Conservation (phyloP, 23 tunicate genomes). For the Diplosoma virens region DNA sequence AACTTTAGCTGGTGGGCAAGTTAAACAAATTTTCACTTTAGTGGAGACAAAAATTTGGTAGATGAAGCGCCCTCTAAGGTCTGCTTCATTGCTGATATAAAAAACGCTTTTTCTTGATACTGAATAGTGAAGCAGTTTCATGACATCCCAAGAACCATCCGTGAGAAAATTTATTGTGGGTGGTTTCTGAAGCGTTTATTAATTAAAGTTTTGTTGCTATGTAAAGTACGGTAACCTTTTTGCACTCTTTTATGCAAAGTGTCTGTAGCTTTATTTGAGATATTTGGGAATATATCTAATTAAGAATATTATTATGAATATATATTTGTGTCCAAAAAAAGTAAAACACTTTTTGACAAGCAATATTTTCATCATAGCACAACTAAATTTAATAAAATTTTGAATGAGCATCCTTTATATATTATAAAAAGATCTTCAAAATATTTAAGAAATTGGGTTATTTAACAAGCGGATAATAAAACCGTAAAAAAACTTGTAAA, state of each 20-base stretch:
- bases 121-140: constrained; percentile 64
- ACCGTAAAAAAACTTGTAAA: too few relatives aligned
- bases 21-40: constrained; percentile 32
- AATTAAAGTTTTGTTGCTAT: neutral
- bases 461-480: too few relatives aligned
- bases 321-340: too few relatives aligned
- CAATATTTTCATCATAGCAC: too few relatives aligned
- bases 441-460: too few relatives aligned
- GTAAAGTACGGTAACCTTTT: neutral
- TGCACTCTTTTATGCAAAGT: neutral
- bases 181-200: constrained; percentile 43
- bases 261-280: neutral
- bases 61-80: constrained; percentile 50
- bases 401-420: too few relatives aligned
- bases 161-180: constrained; percentile 37
- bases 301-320: too few relatives aligned
- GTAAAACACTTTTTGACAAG: too few relatives aligned
- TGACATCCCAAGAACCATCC: constrained; percentile 72
- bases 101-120: constrained; percentile 14
- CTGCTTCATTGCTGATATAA: constrained; percentile 71
- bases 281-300: too few relatives aligned
- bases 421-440: too few relatives aligned
- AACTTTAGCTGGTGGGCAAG: constrained; percentile 5
- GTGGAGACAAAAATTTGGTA: constrained; percentile 20
- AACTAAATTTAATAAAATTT: too few relatives aligned